Percentiles rank a stretch among this genome's conserved stretches.
phyloP scores from a whole-genome alignment of 2,113 vertebrate species.

The Buteo buteo region DNA sequence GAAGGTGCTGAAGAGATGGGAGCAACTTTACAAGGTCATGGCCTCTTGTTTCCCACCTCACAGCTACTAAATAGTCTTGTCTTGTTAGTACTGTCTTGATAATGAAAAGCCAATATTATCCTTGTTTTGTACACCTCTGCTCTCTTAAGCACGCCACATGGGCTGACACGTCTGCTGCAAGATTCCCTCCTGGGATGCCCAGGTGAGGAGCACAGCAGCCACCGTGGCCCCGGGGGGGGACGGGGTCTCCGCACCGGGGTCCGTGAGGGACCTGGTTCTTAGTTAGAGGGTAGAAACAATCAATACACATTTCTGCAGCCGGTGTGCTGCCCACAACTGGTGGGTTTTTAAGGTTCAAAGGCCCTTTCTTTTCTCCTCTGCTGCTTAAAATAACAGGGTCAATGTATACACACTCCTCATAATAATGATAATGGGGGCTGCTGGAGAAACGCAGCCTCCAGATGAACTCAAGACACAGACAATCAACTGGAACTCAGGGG shows the following conservation, averaged over 20 bases:
- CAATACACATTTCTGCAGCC: background rate
- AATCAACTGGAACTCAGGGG: slow-evolving; percentile 45
- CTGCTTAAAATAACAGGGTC: background rate
- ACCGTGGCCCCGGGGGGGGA: fast-evolving
- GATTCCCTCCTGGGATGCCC: background rate
- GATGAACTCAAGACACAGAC: slow-evolving; percentile 46
- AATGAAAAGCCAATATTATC: background rate
- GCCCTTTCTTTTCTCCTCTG: background rate
- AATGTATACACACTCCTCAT: background rate
- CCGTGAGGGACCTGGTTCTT: background rate
- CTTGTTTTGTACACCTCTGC: background rate
- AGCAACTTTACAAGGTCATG: fast-evolving
- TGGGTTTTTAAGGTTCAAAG: background rate
- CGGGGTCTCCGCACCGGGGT: fast-evolving
- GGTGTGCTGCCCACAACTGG: background rate
- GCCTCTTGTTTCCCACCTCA: background rate
- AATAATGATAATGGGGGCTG: slow-evolving; percentile 6
- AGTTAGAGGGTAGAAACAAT: background rate
- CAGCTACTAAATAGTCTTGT: background rate
- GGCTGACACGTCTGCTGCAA: too few species aligned
- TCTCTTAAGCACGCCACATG: fast-evolving
- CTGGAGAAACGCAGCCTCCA: slow-evolving; percentile 2
- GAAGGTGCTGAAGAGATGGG: background rate
- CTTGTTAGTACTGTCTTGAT: background rate
- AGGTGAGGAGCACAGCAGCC: background rate